Conservation (phyloP, 2,797 vertebrate genomes). For the Melanogrammus aeglefinus region DNA sequence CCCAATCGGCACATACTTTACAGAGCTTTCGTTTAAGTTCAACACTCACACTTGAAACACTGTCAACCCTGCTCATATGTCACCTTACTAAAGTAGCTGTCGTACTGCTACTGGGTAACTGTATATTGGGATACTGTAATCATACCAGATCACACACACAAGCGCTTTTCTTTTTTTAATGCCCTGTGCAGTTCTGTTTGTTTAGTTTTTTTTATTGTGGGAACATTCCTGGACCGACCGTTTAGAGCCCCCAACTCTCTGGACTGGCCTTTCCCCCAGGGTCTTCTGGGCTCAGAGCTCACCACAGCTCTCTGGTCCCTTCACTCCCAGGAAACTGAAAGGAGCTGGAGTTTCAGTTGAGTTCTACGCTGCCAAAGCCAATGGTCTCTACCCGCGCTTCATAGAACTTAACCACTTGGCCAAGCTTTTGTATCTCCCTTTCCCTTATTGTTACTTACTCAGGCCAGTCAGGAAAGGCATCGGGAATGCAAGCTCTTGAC, state of each 20-base stretch:
- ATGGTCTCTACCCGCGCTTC: constrained; percentile 23
- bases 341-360: constrained; percentile 8
- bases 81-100: neutral
- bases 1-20: neutral
- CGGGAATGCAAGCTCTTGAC: constrained; percentile 28
- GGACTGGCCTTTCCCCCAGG: constrained; percentile 66
- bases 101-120: constrained; percentile 17
- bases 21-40: neutral
- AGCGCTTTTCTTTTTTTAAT: constrained; percentile 43
- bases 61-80: neutral
- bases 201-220: constrained; percentile 72
- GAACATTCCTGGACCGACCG: constrained; percentile 72
- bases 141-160: constrained; percentile 38
- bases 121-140: constrained; percentile 59
- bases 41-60: neutral
- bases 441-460: constrained; percentile 6
- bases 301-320: constrained; percentile 32
- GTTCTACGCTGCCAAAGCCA: constrained; percentile 11
- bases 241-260: constrained; percentile 71
- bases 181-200: constrained; percentile 68
- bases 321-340: constrained; percentile 48
- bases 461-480: constrained; percentile 2
- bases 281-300: constrained; percentile 45
- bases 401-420: constrained; percentile 16
- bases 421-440: constrained; percentile 16